Evolutionary conservation across 2,888 invertebrate species (phyloP).

Genomic region (Morpho deidamia): DNA sequence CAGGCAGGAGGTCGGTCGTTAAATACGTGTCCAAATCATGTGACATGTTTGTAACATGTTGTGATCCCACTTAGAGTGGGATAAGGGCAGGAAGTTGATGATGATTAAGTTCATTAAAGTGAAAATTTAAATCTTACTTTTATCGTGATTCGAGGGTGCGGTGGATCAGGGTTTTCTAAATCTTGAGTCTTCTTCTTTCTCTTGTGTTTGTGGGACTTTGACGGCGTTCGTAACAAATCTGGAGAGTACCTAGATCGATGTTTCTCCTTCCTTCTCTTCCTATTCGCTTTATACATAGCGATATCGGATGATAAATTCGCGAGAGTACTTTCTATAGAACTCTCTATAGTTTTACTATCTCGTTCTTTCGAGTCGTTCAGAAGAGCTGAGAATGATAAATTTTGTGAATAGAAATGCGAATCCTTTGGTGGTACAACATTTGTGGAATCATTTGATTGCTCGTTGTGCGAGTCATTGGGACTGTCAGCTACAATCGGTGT

Average conservation of each 20-base stretch:
- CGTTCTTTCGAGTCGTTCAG: constrained; percentile 60
- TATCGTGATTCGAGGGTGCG: constrained; percentile 88
- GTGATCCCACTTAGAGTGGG: too few species aligned
- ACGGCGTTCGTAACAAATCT: constrained; percentile 80
- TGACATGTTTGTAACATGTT: too few species aligned
- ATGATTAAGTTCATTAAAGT: too few species aligned
- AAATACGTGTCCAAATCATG: too few species aligned
- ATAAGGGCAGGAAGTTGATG: too few species aligned
- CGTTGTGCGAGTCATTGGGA: constrained; percentile 71
- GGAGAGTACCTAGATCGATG: constrained; percentile 86
- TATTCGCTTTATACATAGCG: constrained; percentile 79
- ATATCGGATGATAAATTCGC: constrained; percentile 70
- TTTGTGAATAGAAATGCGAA: constrained; percentile 50
- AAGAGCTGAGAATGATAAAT: constrained; percentile 70
- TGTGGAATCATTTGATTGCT: constrained; percentile 66
- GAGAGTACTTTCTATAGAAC: constrained; percentile 65
- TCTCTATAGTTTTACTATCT: constrained; percentile 66
- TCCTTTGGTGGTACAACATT: constrained; percentile 43
- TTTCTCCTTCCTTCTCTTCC: constrained; percentile 86
- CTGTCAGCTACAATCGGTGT: constrained; percentile 73
- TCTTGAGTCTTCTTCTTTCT: constrained; percentile 88
- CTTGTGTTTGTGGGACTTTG: constrained; percentile 88
- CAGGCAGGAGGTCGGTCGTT: too few species aligned
- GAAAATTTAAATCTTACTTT: constrained; percentile 81
- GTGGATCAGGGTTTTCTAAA: constrained; percentile 70